Evolutionary conservation across 2,113 vertebrate genomes (phyloP).

Genomic region (Mungos mungo): DNA sequence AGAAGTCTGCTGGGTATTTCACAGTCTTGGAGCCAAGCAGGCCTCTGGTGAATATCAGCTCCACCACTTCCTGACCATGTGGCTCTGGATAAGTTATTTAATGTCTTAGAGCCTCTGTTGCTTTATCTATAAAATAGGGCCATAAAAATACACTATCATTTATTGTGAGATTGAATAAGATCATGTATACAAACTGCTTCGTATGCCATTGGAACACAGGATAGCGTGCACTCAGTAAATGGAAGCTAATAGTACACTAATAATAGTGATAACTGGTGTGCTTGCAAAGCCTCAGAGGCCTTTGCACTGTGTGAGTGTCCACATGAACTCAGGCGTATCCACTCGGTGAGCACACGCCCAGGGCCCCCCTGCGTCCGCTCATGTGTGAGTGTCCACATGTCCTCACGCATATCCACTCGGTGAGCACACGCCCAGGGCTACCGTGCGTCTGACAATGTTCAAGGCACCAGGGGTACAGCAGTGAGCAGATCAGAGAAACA

Average conservation of each 20-base stretch:
- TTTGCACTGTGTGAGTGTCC: not conserved
- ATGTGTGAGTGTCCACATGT: too few relatives aligned
- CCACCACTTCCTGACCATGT: accelerated
- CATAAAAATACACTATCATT: not conserved
- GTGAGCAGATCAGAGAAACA: not conserved
- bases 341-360: accelerated
- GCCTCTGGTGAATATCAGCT: not conserved
- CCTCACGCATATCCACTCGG: not conserved
- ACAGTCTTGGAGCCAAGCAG: not conserved
- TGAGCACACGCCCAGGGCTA: not conserved
- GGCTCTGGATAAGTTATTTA: not conserved
- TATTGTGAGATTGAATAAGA: not conserved
- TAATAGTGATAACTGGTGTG: too few relatives aligned
- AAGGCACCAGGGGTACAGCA: not conserved
- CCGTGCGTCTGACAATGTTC: not conserved
- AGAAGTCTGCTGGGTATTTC: not conserved
- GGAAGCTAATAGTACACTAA: not conserved
- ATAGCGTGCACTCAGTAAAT: not conserved
- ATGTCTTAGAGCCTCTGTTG: not conserved
- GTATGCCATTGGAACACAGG: not conserved
- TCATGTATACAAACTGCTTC: not conserved
- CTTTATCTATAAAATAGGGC: not conserved
- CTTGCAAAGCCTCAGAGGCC: not conserved
- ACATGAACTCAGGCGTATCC: not conserved
- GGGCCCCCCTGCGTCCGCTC: not conserved